phyloP scores from a whole-genome alignment of 2,888 invertebrate genomes.

The Petrolisthes manimaculis region DNA sequence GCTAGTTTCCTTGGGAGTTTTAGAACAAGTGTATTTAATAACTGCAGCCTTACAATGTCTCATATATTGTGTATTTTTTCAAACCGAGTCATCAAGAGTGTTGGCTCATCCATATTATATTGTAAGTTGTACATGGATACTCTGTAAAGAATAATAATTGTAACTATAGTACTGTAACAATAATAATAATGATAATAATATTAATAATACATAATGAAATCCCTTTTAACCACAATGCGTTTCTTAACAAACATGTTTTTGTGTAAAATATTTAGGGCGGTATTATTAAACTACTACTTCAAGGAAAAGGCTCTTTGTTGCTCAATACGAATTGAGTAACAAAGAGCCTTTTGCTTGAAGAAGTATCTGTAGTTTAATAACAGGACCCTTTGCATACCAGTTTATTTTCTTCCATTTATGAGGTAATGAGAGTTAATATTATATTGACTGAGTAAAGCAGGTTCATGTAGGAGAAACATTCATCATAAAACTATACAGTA shows the following conservation, averaged over 20 bases:
- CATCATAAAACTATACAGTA: background rate
- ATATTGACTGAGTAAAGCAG: background rate
- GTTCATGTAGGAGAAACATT: background rate
- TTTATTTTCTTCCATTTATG: conserved; percentile 36
- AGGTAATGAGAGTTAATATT: conserved; percentile 30
- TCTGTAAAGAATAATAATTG: conserved; percentile 21
- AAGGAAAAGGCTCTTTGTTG: too few species aligned
- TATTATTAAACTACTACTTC: too few species aligned
- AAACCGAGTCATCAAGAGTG: conserved; percentile 13
- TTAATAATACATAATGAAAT: background rate
- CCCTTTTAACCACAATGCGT: background rate
- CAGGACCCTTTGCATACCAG: background rate
- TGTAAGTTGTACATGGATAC: conserved; percentile 36
- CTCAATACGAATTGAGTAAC: too few species aligned
- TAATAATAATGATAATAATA: too few species aligned
- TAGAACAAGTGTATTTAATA: conserved; percentile 23
- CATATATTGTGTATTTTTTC: conserved; percentile 35
- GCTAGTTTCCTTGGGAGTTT: background rate
- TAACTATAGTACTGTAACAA: too few species aligned
- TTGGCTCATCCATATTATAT: conserved; percentile 18
- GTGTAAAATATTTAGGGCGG: background rate
- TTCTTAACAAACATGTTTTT: conserved; percentile 10
- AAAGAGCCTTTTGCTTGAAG: background rate
- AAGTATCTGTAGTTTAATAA: background rate
- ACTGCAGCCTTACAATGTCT: conserved; percentile 40